phyloP scores from a whole-genome alignment of 2,888 invertebrate genomes.

The Ephialtes manifestator region DNA sequence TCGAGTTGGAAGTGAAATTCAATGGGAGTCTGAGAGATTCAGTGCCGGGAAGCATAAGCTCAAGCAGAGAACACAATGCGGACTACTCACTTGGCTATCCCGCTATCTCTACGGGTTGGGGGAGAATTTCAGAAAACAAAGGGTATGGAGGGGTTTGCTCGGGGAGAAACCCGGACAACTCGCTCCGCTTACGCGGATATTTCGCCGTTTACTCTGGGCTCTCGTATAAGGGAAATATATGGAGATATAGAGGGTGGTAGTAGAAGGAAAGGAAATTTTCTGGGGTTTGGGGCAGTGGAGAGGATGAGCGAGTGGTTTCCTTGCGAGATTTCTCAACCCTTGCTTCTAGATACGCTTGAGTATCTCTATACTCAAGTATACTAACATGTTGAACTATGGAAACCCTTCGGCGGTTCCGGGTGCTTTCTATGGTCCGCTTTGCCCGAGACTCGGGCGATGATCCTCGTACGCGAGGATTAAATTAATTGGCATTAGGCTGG shows the following conservation, averaged over 20 bases:
- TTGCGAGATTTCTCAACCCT: constrained; percentile 47
- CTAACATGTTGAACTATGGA: constrained; percentile 50
- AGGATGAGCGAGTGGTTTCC: constrained; percentile 57
- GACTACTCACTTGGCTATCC: constrained; percentile 44
- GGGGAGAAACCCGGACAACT: constrained; percentile 56
- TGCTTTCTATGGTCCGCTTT: constrained; percentile 41
- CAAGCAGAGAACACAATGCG: constrained; percentile 36
- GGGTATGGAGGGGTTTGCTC: constrained; percentile 48
- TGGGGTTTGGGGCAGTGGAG: constrained; percentile 27
- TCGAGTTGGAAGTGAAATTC: constrained; percentile 68
- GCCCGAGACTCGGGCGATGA: constrained; percentile 31
- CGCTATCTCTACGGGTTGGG: constrained; percentile 31
- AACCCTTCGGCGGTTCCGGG: constrained; percentile 54
- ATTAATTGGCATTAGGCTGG: constrained; percentile 52
- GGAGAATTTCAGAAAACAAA: constrained; percentile 69
- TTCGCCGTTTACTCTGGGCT: constrained; percentile 59
- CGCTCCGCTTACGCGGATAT: constrained; percentile 53
- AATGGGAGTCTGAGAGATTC: constrained; percentile 62
- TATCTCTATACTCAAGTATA: constrained; percentile 44
- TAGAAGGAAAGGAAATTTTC: constrained; percentile 32
- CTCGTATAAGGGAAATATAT: constrained; percentile 41
- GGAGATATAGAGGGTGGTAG: constrained; percentile 16
- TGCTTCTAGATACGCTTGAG: constrained; percentile 29
- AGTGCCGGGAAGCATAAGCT: constrained; percentile 39
- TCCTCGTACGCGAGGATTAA: constrained; percentile 54